phyloP scores from a whole-genome alignment of 2,113 vertebrate genomes.

The Lophius piscatorius region DNA sequence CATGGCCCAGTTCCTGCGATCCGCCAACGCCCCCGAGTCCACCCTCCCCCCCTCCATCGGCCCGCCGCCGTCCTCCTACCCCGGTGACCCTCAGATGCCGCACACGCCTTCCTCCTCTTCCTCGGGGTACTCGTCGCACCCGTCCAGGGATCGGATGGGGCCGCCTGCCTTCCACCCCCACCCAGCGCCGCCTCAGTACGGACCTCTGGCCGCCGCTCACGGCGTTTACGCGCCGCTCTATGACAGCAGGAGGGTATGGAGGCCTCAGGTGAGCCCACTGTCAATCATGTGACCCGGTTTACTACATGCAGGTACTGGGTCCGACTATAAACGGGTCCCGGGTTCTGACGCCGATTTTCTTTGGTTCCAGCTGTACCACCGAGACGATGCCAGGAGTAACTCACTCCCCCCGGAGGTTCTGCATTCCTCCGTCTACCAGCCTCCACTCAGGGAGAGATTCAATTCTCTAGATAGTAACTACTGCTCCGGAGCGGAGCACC shows the following conservation, averaged over 20 bases:
- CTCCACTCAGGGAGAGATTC: slow-evolving; percentile 92
- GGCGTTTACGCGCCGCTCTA: slow-evolving; percentile 94
- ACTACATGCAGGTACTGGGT: background rate
- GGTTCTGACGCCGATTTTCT: background rate
- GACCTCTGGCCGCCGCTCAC: slow-evolving; percentile 85
- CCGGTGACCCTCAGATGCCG: slow-evolving; percentile 50
- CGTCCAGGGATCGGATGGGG: slow-evolving; percentile 87
- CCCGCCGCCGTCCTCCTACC: slow-evolving; percentile 64
- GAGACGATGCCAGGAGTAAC: slow-evolving; percentile 94
- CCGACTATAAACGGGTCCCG: too few relatives aligned
- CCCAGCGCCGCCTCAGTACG: slow-evolving; percentile 83
- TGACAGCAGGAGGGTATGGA: slow-evolving; percentile 94
- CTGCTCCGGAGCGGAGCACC: slow-evolving; percentile 88
- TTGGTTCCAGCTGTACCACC: slow-evolving; percentile 86
- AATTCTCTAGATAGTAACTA: slow-evolving; percentile 95
- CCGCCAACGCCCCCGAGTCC: slow-evolving; percentile 88
- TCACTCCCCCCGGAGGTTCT: slow-evolving; percentile 95
- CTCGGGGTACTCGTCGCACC: slow-evolving; percentile 83
- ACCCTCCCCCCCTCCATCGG: slow-evolving; percentile 86
- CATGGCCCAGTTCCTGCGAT: slow-evolving; percentile 90
- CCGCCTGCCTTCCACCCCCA: slow-evolving; percentile 84
- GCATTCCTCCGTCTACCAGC: slow-evolving; percentile 91
- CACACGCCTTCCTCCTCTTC: slow-evolving; percentile 80
- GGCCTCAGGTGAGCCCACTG: slow-evolving; percentile 80
- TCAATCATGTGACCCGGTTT: background rate